Percentiles rank a stretch among this genome's conserved stretches.
These are phyloP conservation scores for Cavia aperea DNA, from an alignment of 2,113 vertebrate species.

Conservation along the genomic window DNA sequence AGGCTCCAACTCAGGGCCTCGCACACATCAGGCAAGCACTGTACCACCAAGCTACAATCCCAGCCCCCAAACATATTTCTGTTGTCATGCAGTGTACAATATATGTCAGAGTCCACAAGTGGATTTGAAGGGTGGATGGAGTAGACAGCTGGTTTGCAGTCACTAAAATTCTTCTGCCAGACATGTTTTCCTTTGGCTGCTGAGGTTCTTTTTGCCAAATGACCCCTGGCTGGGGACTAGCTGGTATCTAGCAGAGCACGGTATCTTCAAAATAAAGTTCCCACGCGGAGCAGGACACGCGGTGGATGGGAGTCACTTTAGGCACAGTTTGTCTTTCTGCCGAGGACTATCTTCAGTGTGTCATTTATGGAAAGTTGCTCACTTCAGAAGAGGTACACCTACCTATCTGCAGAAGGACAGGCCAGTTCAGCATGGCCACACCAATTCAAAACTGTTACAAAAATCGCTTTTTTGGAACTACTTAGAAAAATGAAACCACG, in stretches of 20 bases:
- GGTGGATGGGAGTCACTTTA: background rate
- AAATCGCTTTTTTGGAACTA: constrained; percentile 47
- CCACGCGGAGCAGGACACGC: background rate
- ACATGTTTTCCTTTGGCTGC: background rate
- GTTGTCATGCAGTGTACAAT: background rate
- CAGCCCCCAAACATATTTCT: background rate
- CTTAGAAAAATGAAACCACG: constrained; percentile 33
- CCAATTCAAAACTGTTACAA: constrained; percentile 38
- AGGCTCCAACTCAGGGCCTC: background rate
- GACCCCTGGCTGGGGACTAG: background rate
- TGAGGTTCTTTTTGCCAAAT: background rate
- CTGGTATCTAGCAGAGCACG: background rate
- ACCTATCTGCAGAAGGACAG: background rate
- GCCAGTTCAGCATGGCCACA: background rate
- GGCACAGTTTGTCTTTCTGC: constrained; percentile 17
- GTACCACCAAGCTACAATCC: background rate
- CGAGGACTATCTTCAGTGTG: background rate
- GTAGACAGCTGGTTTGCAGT: background rate
- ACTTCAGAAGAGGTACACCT: background rate
- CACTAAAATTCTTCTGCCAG: constrained; percentile 16
- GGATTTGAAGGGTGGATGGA: background rate
- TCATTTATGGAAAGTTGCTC: constrained; percentile 31
- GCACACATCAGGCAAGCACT: background rate
- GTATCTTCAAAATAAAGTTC: constrained; percentile 21
- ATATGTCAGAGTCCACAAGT: background rate